Base-by-base conservation (phyloP, 2,888 invertebrate species). In the Eristalis tenax region DNA sequence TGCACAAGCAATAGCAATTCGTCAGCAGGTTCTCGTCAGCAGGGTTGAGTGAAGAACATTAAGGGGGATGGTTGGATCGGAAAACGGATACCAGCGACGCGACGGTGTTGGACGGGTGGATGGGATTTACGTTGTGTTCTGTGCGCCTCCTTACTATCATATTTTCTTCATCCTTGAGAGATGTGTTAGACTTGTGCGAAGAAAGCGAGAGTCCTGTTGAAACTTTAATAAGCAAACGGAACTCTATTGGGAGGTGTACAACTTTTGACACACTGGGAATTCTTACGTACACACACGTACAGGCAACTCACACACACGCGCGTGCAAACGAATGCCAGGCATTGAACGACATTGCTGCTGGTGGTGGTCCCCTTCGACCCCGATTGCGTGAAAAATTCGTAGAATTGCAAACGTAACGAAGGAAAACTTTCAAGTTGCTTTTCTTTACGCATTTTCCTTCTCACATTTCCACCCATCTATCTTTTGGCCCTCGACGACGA, bases 391-490 rank as follows among this genome's bases (percentile, higher is more conserved):
- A 83, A 83, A 83, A 86, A 86, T 83, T 86, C 83, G 78, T 86
- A 70, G 86, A 86, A 86, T 86, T 86, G 86, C 86, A 86, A 86
- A 86, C 86, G 86, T 83, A 85, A 70, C 77, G 75, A 82, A 86
- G 83, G 83, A 86, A 86, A 86, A 86, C 86, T 87, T 87, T 87
- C 83, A 80, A 83, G 87, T 87, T 87, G 83, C 76, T 83, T 76
- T 87, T 68, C 83, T 80, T 76, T 79, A 87, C 83, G 79, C 71
- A 87, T 83, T 86, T 80, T 79, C 84, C 70, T 80, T 84, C 75
- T 84, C 84, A 50, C 69, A 79, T 84, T 84, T 84, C 86, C 56
- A 65, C 32, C 28, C 28, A 61, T 65, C 69, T 63, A 56, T 38
- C 38, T 50, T 56, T 50, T 61, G 43, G 63, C 32, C 22, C 38